These are phyloP conservation scores for Luffia ferchaultella DNA, from an alignment of 2,888 invertebrate species.

Conservation along the genomic window DNA sequence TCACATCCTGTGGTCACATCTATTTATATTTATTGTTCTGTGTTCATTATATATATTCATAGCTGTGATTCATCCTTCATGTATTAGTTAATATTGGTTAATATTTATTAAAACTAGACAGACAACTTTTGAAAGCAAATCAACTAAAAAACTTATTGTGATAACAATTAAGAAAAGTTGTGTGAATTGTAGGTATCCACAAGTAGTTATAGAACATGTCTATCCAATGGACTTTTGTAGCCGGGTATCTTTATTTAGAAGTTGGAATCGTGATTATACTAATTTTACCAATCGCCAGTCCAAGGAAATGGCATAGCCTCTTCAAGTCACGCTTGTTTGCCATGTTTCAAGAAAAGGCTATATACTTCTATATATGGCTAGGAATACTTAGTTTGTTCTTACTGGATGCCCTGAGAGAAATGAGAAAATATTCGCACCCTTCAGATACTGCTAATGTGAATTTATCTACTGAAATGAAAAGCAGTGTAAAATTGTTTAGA, in stretches of 20 bases:
- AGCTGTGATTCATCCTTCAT: no score
- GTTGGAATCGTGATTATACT: constrained; percentile 70
- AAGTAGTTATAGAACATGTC: no score
- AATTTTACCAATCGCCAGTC: constrained; percentile 74
- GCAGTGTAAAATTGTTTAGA: constrained; percentile 75
- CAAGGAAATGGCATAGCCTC: constrained; percentile 77
- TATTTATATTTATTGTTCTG: no score
- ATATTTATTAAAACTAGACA: no score
- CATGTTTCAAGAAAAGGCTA: constrained; percentile 68
- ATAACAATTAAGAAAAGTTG: no score
- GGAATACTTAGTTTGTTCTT: constrained; percentile 71
- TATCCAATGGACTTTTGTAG: constrained; percentile 81
- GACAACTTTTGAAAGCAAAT: no score
- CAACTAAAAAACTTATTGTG: no score
- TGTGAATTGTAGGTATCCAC: no score
- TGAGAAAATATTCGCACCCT: constrained; percentile 70
- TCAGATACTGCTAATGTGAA: constrained; percentile 44
- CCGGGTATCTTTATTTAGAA: constrained; percentile 76
- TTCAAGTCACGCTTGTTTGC: constrained; percentile 76
- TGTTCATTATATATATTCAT: no score
- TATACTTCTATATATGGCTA: constrained; percentile 71
- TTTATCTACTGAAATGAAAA: constrained; percentile 70
- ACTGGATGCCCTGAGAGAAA: constrained; percentile 75
- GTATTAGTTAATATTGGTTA: no score
- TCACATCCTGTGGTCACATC: no score